Base-by-base conservation (phyloP, 2,797 vertebrate species). In the Platalea minor region DNA sequence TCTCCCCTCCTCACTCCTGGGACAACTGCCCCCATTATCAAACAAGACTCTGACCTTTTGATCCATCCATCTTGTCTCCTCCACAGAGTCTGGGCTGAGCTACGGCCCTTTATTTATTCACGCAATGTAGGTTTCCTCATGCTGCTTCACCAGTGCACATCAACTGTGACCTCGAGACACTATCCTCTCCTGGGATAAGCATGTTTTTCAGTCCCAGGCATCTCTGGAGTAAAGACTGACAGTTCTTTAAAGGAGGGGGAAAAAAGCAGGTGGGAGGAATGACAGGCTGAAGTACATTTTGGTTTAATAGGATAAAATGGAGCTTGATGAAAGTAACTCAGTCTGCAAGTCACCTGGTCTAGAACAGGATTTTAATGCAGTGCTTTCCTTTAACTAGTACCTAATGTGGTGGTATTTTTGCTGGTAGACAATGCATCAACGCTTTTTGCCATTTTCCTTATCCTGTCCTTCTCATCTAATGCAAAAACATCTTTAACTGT, bases 101-200 rank as follows among this genome's bases (percentile, higher is more conserved):
- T 91, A 33, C 1, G 1, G 84, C 48, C 89, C 68, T 91, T 96
- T 82, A 89, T 96, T 94, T 96, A 97, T 97, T 96, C 97, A 94
- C 82, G 19, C 87, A 68, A 15, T 95, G 95, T 94, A 95, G 92
- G 95, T 93, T 96, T 95, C 95, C 88, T 96, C 84, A 53, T 60
- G 95, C 91, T 95, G 81, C 91, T 94, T 95, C 95, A 86, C 95
- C 94, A 93, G 90, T 85, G 90, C 95, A 97, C 94, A 81, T 97
- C 96, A 95, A 37, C 91, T 96, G 96, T 86, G 96, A 97, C 97
- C 95, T 87, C 7, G 26, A 97, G 97, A 96, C 96, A 92, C 91
- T 26, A 0, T 82, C 91, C 91, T 95, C 97, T 97, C 97, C 88
- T 92, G 97, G 96, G 97, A 97, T 80, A 41, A 93, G 68, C 72